These are phyloP conservation scores for Laticauda laticaudata DNA, from an alignment of 2,113 vertebrate species.

Conservation along the genomic window DNA sequence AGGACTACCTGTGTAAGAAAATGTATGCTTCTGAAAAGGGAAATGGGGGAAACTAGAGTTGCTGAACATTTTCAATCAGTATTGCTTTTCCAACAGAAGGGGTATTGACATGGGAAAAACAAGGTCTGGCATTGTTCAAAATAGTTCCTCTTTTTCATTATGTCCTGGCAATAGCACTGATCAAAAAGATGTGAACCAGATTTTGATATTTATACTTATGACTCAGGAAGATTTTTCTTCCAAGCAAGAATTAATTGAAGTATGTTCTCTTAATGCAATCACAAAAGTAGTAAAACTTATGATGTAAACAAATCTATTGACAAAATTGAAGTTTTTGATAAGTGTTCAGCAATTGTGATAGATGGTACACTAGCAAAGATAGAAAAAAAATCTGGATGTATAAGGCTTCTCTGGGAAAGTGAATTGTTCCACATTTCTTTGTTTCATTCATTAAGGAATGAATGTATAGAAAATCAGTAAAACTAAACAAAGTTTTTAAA, in stretches of 20 bases:
- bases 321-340: background rate
- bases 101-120: background rate
- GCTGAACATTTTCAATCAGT: background rate
- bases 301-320: background rate
- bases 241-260: background rate
- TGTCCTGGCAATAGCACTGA: background rate
- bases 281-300: background rate
- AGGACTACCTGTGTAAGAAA: background rate
- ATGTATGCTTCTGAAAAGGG: background rate
- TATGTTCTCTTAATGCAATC: background rate
- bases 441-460: background rate
- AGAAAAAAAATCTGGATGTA: background rate
- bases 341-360: background rate
- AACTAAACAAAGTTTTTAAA: background rate
- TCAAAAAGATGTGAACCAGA: background rate
- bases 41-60: background rate
- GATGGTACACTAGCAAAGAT: background rate
- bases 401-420: background rate
- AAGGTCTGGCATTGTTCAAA: background rate
- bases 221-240: background rate
- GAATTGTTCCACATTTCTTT: background rate
- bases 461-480: background rate
- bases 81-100: background rate
- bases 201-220: background rate
- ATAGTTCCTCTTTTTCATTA: background rate